Conservation (phyloP, 2,797 vertebrate species). For the Leptodactylus fallax region DNA sequence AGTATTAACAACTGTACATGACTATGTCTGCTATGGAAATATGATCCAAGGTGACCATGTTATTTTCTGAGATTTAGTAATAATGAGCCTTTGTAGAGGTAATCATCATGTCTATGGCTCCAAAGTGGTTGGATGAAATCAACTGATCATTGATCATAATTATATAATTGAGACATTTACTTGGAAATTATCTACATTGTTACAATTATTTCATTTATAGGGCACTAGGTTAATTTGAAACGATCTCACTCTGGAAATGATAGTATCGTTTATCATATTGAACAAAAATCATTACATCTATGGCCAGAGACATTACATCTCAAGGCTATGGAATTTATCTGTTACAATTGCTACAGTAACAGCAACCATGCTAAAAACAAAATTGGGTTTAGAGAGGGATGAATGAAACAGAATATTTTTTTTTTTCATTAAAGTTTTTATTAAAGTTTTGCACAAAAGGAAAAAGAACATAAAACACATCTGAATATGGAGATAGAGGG, state of each 20-base stretch:
- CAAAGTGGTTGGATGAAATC: background rate
- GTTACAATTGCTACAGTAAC: background rate
- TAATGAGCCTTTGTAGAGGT: background rate
- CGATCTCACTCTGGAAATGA: background rate
- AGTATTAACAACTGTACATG: too few relatives aligned
- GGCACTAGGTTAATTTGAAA: slow-evolving; percentile 3
- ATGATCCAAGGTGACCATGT: background rate
- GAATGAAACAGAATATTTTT: background rate
- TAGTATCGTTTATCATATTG: background rate
- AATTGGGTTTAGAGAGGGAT: background rate
- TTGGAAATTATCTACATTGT: background rate
- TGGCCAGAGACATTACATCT: background rate
- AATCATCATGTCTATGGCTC: background rate
- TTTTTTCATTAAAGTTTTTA: too few relatives aligned
- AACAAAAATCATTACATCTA: background rate
- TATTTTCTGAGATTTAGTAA: background rate
- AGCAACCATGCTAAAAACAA: background rate
- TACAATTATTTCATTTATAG: background rate
- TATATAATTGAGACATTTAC: background rate
- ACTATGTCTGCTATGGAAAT: background rate
- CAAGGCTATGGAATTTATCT: background rate
- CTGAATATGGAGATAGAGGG: too few relatives aligned
- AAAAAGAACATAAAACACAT: too few relatives aligned
- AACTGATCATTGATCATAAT: background rate
- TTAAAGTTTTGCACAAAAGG: too few relatives aligned